Conservation (phyloP, 2,113 vertebrate species). For the Redunca redunca region DNA sequence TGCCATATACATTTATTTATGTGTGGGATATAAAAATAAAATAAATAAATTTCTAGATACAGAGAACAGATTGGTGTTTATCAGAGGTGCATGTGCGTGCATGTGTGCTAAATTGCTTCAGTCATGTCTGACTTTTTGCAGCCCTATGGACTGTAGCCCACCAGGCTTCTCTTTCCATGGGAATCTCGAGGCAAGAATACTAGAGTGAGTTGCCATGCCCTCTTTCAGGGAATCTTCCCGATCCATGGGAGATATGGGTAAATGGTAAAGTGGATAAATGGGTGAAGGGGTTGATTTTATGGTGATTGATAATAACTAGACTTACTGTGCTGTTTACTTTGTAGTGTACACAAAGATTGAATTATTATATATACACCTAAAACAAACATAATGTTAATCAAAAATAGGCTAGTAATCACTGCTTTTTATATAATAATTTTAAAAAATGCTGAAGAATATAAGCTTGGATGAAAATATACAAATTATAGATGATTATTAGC, state of each 20-base stretch:
- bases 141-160: background rate
- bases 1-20: background rate
- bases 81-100: background rate
- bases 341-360: background rate
- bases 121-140: background rate
- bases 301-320: background rate
- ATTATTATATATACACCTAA: background rate
- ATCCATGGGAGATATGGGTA: accelerated
- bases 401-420: background rate
- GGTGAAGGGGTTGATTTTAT: background rate
- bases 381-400: background rate
- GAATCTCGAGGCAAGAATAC: background rate
- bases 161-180: background rate
- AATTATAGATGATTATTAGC: background rate
- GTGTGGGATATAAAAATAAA: background rate
- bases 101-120: background rate
- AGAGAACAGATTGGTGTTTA: background rate
- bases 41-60: background rate
- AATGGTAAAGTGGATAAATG: background rate
- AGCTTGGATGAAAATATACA: background rate
- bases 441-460: background rate
- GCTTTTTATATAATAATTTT: background rate
- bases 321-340: background rate
- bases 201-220: background rate
- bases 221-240: background rate